A percentile compares a stretch with the other conserved stretches of the same genome.
Evolutionary conservation across 2,888 invertebrate species (phyloP).

Genomic region (Melinaea menophilus): DNA sequence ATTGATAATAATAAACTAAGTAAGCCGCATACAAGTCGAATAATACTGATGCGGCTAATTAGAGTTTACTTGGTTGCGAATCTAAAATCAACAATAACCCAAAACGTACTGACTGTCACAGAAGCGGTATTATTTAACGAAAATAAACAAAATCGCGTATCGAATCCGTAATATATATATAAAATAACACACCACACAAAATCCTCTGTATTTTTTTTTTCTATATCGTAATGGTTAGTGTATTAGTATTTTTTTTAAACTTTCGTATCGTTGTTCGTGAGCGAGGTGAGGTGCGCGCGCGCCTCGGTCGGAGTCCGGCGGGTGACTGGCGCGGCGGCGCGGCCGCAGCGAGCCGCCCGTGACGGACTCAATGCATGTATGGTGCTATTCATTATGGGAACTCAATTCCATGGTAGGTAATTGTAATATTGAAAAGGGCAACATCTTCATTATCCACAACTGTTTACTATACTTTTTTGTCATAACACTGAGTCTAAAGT

Average conservation of each 20-base stretch:
- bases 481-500: too few species aligned
- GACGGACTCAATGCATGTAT: constrained; percentile 47
- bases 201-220: constrained; percentile 29
- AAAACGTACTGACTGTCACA: constrained; percentile 20
- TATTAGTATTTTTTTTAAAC: constrained; percentile 48
- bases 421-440: constrained; percentile 14
- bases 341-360: constrained; percentile 49
- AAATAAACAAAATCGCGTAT: constrained; percentile 46
- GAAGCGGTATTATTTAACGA: constrained; percentile 47
- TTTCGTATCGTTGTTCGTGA: constrained; percentile 53
- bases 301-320: constrained; percentile 61
- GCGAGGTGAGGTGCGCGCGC: constrained; percentile 52
- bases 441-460: neutral
- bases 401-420: constrained; percentile 21
- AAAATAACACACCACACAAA: constrained; percentile 46
- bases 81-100: constrained; percentile 13
- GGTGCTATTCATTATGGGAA: constrained; percentile 41
- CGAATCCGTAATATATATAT: constrained; percentile 50
- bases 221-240: constrained; percentile 49
- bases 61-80: constrained; percentile 20
- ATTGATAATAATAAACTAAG: constrained; percentile 27
- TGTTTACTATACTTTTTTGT: too few species aligned
- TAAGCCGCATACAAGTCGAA: constrained; percentile 18
- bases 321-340: constrained; percentile 65
- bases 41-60: constrained; percentile 25